Percentiles rank a stretch among this genome's conserved stretches.
Evolutionary conservation across 2,113 vertebrate species (phyloP).

Genomic region (Condylura cristata): DNA sequence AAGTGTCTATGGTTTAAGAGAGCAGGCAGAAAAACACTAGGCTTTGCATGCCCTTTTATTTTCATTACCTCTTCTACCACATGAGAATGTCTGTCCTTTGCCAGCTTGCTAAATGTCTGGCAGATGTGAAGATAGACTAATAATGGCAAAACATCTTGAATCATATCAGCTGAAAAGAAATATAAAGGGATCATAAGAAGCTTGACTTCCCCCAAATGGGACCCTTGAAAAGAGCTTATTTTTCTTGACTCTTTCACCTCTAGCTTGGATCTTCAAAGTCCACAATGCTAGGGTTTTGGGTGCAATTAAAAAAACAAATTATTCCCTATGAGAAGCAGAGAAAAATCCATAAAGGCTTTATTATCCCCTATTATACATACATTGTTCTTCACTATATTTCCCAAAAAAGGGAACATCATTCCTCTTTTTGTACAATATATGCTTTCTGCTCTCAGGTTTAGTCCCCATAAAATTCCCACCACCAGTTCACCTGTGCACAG

Average conservation of each 20-base stretch:
- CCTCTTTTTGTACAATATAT: too few species aligned
- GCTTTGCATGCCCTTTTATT: slow-evolving; percentile 26
- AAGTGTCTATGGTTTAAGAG: slow-evolving; percentile 45
- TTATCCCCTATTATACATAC: not conserved
- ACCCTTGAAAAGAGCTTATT: not conserved
- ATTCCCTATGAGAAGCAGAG: not conserved
- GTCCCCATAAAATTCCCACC: too few species aligned
- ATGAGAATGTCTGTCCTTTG: slow-evolving; percentile 8
- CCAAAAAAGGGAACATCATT: not conserved
- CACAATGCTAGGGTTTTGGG: not conserved
- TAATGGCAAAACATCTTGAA: slow-evolving; percentile 17
- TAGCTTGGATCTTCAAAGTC: slow-evolving; percentile 1
- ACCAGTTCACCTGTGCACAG: too few species aligned
- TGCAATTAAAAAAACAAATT: not conserved
- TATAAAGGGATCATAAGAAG: not conserved
- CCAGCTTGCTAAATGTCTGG: not conserved
- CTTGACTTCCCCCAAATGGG: not conserved
- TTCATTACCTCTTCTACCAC: slow-evolving; percentile 32
- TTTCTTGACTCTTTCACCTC: slow-evolving; percentile 5
- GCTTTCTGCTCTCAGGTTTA: too few species aligned
- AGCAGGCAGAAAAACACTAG: slow-evolving; percentile 10
- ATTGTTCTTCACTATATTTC: not conserved
- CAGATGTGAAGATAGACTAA: not conserved
- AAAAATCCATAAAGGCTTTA: not conserved
- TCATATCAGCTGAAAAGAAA: slow-evolving; percentile 33